A percentile compares a stretch with the other conserved stretches of the same genome.
Conservation (phyloP, 2,113 vertebrate species). For the Corydoras maculifer region DNA sequence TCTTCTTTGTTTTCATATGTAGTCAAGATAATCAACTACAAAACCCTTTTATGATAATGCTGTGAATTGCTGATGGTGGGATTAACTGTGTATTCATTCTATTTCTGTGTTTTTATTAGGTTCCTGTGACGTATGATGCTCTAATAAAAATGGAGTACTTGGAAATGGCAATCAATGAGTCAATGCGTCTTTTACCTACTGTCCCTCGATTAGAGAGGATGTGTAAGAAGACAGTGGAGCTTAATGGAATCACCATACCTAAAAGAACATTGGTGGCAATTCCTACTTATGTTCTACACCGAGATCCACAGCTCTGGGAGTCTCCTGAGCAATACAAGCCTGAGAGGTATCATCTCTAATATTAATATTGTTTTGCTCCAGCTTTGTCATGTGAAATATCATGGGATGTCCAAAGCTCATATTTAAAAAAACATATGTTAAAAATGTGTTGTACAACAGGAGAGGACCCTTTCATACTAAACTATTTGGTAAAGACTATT, state of each 20-base stretch:
- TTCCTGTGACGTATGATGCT: slow-evolving; percentile 41
- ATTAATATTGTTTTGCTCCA: too few species aligned
- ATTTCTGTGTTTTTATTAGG: not conserved
- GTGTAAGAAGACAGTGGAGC: slow-evolving; percentile 68
- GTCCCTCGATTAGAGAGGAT: slow-evolving; percentile 57
- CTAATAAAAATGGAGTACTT: slow-evolving; percentile 76
- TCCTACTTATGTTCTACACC: slow-evolving; percentile 54
- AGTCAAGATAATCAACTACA: too few species aligned
- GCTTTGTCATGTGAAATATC: too few species aligned
- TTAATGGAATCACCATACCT: slow-evolving; percentile 58
- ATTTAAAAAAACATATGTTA: too few species aligned
- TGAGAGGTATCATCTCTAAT: slow-evolving; percentile 27
- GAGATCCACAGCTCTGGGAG: slow-evolving; percentile 47
- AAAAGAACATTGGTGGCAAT: slow-evolving; percentile 44
- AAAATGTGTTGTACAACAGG: too few species aligned
- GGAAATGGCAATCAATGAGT: slow-evolving; percentile 74
- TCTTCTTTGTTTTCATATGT: too few species aligned
- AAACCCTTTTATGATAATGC: too few species aligned
- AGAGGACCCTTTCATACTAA: too few species aligned
- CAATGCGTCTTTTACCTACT: slow-evolving; percentile 59
- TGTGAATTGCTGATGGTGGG: too few species aligned
- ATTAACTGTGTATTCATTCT: too few species aligned
- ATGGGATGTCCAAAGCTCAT: too few species aligned
- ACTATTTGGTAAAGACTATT: too few species aligned
- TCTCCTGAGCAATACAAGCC: slow-evolving; percentile 39